Conservation (phyloP, 2,797 vertebrate species). For the Okamejei kenojei region DNA sequence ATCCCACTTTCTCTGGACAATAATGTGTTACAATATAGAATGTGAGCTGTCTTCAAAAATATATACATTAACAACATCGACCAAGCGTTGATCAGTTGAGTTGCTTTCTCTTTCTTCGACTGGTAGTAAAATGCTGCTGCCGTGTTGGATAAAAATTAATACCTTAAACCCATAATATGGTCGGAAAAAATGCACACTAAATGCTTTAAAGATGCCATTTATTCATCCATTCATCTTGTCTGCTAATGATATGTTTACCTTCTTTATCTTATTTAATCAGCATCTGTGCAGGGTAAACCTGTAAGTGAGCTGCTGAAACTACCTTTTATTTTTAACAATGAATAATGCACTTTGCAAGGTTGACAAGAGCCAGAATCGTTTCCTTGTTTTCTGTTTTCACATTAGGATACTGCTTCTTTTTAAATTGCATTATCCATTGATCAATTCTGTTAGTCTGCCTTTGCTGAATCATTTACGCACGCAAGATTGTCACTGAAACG, state of each 20-base stretch:
- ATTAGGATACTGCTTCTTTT: background rate
- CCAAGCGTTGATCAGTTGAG: background rate
- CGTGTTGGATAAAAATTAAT: background rate
- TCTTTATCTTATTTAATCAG: slow-evolving; percentile 2
- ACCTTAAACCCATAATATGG: background rate
- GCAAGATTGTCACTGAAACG: slow-evolving; percentile 8
- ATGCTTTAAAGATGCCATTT: background rate
- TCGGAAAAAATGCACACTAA: background rate
- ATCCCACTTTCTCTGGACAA: background rate
- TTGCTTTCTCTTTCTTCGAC: background rate
- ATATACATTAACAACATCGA: background rate
- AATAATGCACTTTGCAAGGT: slow-evolving; percentile 10
- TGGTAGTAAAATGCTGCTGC: background rate
- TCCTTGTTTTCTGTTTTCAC: slow-evolving; percentile 12
- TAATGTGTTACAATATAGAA: background rate
- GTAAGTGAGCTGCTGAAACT: background rate
- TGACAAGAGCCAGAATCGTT: background rate
- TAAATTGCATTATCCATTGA: slow-evolving; percentile 34
- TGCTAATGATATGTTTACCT: slow-evolving; percentile 11
- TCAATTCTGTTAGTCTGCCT: slow-evolving; percentile 24
- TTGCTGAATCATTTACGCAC: slow-evolving; percentile 22
- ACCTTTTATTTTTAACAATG: background rate
- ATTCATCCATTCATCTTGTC: background rate
- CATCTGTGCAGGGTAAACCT: background rate
- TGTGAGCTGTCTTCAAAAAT: too few relatives aligned